A percentile compares a stretch with the other conserved stretches of the same genome.
phyloP scores from a whole-genome alignment of 2,797 vertebrate genomes.

The Acanthis flammea region DNA sequence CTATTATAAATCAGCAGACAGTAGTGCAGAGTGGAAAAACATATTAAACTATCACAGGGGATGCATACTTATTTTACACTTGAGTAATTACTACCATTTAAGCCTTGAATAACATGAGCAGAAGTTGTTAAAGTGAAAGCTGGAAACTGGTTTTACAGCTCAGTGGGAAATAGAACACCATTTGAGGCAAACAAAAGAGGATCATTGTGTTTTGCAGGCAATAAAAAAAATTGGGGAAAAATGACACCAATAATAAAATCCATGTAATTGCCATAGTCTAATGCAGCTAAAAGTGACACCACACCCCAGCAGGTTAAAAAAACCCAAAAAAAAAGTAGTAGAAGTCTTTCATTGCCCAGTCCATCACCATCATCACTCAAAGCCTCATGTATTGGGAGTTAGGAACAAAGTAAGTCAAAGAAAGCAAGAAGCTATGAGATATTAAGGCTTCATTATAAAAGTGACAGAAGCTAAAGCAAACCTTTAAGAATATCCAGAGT shows the following conservation, averaged over 20 bases:
- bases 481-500: not conserved
- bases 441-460: not conserved
- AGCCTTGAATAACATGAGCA: not conserved
- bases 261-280: not conserved
- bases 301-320: not conserved
- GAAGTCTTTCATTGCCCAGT: not conserved
- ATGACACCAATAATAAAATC: not conserved
- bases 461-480: not conserved
- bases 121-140: not conserved
- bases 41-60: not conserved
- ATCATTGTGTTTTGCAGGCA: not conserved
- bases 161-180: not conserved
- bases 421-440: not conserved
- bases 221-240: not conserved
- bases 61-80: not conserved
- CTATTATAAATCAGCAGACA: not conserved
- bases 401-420: not conserved
- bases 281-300: not conserved
- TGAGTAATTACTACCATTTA: slow-evolving; percentile 6
- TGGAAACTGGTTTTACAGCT: not conserved
- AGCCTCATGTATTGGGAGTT: not conserved
- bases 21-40: not conserved
- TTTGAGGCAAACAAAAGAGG: not conserved
- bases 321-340: not conserved
- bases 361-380: not conserved